Percentiles rank a stretch among this genome's conserved stretches.
These are phyloP conservation scores for Alentia gelatinosa DNA, from an alignment of 2,888 invertebrate species.

Conservation along the genomic window DNA sequence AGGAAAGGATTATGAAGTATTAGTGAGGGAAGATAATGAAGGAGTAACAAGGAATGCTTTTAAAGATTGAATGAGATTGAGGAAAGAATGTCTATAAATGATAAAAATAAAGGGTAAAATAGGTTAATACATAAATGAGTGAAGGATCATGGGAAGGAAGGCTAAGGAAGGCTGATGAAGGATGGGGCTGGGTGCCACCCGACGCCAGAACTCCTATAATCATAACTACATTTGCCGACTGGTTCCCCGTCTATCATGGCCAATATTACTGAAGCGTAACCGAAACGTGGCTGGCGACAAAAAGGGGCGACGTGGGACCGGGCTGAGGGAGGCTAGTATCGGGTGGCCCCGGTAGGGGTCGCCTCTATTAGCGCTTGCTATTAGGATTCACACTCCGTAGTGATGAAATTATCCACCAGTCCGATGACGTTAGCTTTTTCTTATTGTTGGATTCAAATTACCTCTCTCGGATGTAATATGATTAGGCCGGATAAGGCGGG, in stretches of 20 bases:
- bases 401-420: slow-evolving; percentile 37
- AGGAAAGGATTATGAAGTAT: neutral
- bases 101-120: neutral
- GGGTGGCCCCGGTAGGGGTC: neutral
- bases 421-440: slow-evolving; percentile 48
- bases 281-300: neutral
- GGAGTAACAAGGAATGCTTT: neutral
- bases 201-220: neutral
- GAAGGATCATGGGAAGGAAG: too few species aligned
- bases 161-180: too few species aligned
- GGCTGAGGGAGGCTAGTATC: neutral
- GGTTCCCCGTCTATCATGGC: neutral
- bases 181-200: neutral
- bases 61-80: neutral
- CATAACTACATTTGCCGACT: slow-evolving; percentile 27
- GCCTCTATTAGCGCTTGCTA: slow-evolving; percentile 35
- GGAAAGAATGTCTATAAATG: neutral
- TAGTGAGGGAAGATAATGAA: neutral
- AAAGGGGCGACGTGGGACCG: neutral
- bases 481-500: slow-evolving; percentile 40
- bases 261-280: slow-evolving; percentile 38
- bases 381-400: slow-evolving; percentile 41
- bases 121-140: too few species aligned
- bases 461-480: slow-evolving; percentile 25
- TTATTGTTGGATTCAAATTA: slow-evolving; percentile 54